Evolutionary conservation across 2,113 vertebrate species (phyloP), one percentile per base, ranked within the genome.

Genomic region (Motacilla tschutschensis): DNA sequence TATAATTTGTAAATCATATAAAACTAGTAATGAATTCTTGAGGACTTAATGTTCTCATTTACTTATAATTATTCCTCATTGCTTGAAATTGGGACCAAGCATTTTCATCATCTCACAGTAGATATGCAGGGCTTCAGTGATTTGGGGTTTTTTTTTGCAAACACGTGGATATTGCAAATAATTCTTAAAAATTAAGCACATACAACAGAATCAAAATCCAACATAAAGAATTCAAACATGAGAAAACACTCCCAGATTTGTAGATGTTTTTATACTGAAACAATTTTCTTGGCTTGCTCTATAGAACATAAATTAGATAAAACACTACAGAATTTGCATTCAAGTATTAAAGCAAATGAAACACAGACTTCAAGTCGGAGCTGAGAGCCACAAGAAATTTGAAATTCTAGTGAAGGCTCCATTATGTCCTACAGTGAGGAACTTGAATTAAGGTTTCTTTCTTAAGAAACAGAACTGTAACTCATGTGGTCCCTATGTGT

Each of bases 321-420:
- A 90, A 84, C 67, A 5, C 2, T 57, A 86, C 19, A 60, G 43
- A 59, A 89, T 73, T 66, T 86, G 63, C 21, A 36, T 54, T 85
- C 47, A 76, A 59, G 9, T 70, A 77, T 64, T 88, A n/a, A 80
- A 94, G 77, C 17, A 79, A 92, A 91, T 73, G 43, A 57, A 79
- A 77, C 20, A 74, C 47, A 79, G 71, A 47, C 41, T 67, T 67
- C 50, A 82, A 60, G 53, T 60, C 54, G 51, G 57, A 87, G 75
- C 53, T 67, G 57, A 83, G 26, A 83, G 36, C 31, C 53, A 59
- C 51, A 47, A 66, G 36, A 82, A 89, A 71, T 77, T 3, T n/a
- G 22, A 70, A 88, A 66, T 83, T 38, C 29, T 57, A 55, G 31
- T 53, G 40, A 87, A 80, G 65, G 76, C 35, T 7, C 13, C 67